These are phyloP conservation scores for Tipula lateralis DNA, from an alignment of 2,888 invertebrate species.

Conservation along the genomic window DNA sequence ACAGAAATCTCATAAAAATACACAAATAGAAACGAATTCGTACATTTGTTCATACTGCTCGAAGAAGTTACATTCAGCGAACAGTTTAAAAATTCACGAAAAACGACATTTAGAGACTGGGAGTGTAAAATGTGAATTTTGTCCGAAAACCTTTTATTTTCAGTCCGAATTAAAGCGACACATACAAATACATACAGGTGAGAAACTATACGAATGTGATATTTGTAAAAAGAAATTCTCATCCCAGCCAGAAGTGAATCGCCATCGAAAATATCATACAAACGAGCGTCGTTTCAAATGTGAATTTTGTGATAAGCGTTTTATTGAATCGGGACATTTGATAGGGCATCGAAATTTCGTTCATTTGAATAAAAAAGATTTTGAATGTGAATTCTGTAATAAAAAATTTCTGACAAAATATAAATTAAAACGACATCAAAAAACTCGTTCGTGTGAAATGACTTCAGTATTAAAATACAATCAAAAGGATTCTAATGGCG, in stretches of 20 bases:
- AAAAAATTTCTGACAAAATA: neutral
- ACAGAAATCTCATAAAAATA: neutral
- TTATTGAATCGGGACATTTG: conserved; percentile 29
- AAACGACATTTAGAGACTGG: neutral
- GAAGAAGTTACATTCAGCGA: neutral
- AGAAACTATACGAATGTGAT: conserved; percentile 14
- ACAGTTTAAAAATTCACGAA: neutral
- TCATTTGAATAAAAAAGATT: neutral
- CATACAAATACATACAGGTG: conserved; percentile 29
- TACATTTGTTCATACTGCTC: neutral
- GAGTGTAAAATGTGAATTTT: neutral
- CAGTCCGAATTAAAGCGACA: conserved; percentile 28
- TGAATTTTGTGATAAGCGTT: conserved; percentile 25
- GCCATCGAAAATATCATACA: conserved; percentile 30
- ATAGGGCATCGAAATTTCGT: neutral
- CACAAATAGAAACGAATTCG: neutral
- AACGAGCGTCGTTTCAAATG: conserved; percentile 27
- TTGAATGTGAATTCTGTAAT: neutral
- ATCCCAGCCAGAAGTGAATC: conserved; percentile 30
- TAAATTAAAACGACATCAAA: conserved; percentile 25
- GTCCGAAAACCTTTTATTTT: conserved; percentile 12
- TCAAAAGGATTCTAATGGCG: neutral
- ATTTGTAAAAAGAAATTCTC: conserved; percentile 29
- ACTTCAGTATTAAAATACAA: neutral
- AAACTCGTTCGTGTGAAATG: neutral